phyloP scores from a whole-genome alignment of 1,140 invertebrate genomes.

The Leptinotarsa defecta region DNA sequence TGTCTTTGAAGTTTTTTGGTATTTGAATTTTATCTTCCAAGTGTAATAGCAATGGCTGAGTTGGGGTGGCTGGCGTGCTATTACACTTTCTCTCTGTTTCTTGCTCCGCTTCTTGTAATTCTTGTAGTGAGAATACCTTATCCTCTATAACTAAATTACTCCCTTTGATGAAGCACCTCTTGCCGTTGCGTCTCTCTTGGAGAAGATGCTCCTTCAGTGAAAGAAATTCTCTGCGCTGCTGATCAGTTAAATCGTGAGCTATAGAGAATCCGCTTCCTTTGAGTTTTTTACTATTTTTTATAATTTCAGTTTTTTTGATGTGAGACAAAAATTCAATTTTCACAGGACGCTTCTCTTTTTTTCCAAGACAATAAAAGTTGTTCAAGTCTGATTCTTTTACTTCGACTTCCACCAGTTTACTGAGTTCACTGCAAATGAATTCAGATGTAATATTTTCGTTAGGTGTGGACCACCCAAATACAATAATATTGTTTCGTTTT shows the following conservation, averaged over 20 bases:
- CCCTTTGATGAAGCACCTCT: not conserved
- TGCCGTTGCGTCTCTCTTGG: not conserved
- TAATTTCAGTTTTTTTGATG: constrained; percentile 5
- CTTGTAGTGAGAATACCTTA: not conserved
- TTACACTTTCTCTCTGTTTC: too few relatives aligned
- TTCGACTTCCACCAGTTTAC: constrained; percentile 7
- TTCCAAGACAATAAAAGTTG: constrained; percentile 13
- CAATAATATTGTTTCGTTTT: not conserved
- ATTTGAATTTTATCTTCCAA: too few relatives aligned
- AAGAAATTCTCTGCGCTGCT: constrained; percentile 1
- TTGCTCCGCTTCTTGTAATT: too few relatives aligned
- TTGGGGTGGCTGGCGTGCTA: too few relatives aligned
- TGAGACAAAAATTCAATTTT: constrained; percentile 11
- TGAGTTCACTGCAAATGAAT: constrained; percentile 8
- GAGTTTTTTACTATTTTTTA: not conserved
- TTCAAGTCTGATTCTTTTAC: not conserved
- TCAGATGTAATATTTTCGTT: constrained; percentile 4
- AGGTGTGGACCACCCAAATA: not conserved
- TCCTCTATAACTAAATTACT: not conserved
- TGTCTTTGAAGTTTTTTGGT: too few relatives aligned
- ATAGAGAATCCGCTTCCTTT: not conserved
- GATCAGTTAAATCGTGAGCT: constrained; percentile 12
- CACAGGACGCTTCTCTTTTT: constrained; percentile 6
- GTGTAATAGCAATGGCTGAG: too few relatives aligned
- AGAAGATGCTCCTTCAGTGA: not conserved